Evolutionary conservation across 92 coral and sea anemone genomes (phyloP).

Genomic region (Pocillopora meandrina): DNA sequence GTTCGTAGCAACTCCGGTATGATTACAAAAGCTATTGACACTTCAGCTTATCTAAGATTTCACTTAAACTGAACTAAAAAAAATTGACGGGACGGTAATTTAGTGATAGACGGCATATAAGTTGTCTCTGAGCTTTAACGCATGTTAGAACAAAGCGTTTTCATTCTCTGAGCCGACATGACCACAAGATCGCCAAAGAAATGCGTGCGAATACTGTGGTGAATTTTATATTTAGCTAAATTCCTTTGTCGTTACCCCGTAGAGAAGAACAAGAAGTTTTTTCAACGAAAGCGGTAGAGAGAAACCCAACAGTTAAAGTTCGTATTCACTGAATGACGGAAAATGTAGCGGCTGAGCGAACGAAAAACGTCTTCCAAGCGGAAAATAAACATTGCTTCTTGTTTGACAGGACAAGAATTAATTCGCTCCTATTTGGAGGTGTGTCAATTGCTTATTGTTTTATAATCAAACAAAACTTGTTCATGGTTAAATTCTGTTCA

Average conservation of each 20-base stretch:
- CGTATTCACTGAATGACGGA: not conserved
- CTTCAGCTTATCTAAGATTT: not conserved
- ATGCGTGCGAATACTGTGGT: too few relatives aligned
- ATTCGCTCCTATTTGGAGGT: not conserved
- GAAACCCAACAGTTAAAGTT: not conserved
- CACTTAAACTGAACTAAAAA: not conserved
- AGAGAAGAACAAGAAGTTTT: not conserved
- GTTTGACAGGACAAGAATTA: not conserved
- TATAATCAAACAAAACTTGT: slow-evolving; percentile 17
- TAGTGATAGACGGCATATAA: too few relatives aligned
- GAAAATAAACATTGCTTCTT: not conserved
- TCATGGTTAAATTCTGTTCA: slow-evolving; percentile 9
- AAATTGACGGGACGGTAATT: too few relatives aligned
- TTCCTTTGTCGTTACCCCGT: not conserved
- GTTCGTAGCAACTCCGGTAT: slow-evolving; percentile 36
- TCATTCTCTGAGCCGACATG: too few relatives aligned
- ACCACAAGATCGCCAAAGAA: too few relatives aligned
- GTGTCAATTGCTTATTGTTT: slow-evolving; percentile 21
- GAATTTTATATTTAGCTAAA: not conserved
- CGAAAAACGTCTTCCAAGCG: not conserved
- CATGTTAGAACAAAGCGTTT: too few relatives aligned
- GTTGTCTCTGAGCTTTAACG: too few relatives aligned
- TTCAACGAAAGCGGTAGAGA: not conserved
- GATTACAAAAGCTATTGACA: slow-evolving; percentile 15
- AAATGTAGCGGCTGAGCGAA: not conserved